Evolutionary conservation across 2,113 vertebrate genomes (phyloP), one percentile per base, ranked within the genome.

Genomic region (Ageneiosus marmoratus): DNA sequence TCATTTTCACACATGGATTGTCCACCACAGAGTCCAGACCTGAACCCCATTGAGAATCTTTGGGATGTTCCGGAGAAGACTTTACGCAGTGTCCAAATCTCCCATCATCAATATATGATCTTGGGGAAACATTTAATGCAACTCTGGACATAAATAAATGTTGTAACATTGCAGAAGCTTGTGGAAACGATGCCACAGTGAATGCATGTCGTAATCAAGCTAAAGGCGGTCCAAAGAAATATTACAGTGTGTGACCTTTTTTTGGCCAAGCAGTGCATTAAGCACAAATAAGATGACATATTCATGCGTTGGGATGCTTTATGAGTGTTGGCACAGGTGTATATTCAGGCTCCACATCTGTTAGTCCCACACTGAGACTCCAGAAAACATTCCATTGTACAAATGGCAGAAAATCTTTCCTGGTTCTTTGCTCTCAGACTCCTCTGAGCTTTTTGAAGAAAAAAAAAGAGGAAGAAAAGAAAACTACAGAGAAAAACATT

Each of bases 351-450:
- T 56, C 2, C 34, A 29, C 8, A 46, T 51, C 74, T 58, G 58
- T 65, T 78, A 63, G 46, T 82, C 46, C 55, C 72, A 50, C 56
- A 7, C 32, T 72, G 53, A 56, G 67, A 53, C 62, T 77, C 51
- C 70, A 34, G 48, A 55, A 69, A 53, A 69, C 29, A 67, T 63
- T 77, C 74, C 63, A 34, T 55, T 83, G 62, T 83, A 44, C 34
- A 32, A 63, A 72, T 77, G 29, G 82, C 62, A 84, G 72, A 77
- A 83, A 77, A 72, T 73, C 29, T 34, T 24, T 29, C 22, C 44
- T 18, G 32, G 50, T 67, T 32, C 27, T 81, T 70, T 80, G 18
- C 41, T 81, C 48, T 84, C 82, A 63, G 63, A 73, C 63, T 77
- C 79, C 73, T 76, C 63, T 72, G 72, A 60, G 69, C 60, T 60